Evolutionary conservation across 2,888 invertebrate genomes (phyloP), one percentile per base, ranked within the genome.

Genomic region (Deladenus siricidicola): DNA sequence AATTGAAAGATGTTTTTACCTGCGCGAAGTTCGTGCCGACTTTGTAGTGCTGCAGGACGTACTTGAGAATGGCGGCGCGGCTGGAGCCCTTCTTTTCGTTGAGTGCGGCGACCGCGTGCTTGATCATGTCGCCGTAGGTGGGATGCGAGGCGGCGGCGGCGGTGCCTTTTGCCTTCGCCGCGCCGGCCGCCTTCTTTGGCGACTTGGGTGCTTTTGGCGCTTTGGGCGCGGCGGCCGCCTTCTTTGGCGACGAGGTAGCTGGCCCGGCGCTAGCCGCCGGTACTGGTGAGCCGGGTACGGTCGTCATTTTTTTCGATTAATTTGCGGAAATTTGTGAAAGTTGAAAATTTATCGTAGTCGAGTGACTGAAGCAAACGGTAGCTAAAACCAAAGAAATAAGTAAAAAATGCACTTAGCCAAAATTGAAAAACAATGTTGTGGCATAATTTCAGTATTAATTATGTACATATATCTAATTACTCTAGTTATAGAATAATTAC

Each of bases 31-130:
- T 62, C 43, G 26, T 28, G 30, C 69, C 69, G 21, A 66, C 52
- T 21, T 55, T 61, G 56, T 67, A 70, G 53, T 65, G 64, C 10
- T 49, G 30, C 21, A 66, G n/a, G 24, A 69, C 62, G 63, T 60
- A 69, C 45, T 70, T 69, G 52, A 69, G 60, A 54, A 69, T 70
- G 17, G 69, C 69, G 43, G 63, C 57, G 30, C 64, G 62, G 58
- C 60, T 60, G 49, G 68, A 60, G 34, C 69, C 69, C 59, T 70
- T 70, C 54, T 56, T 63, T 34, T 69, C 68, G 19, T 60, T 60
- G 42, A 42, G 54, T 42, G 34, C 49, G 1, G 17, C 42, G 34
- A 60, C 21, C 6, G 61, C 58, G 39, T 58, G 59, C 43, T 61
- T 55, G 55, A 67, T 70, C 68, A 67, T 67, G 28, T 58, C 44